Percentiles rank a stretch among this genome's conserved stretches.
Evolutionary conservation across 92 coral and sea anemone genomes (phyloP).

Genomic region (Micromussa lordhowensis): DNA sequence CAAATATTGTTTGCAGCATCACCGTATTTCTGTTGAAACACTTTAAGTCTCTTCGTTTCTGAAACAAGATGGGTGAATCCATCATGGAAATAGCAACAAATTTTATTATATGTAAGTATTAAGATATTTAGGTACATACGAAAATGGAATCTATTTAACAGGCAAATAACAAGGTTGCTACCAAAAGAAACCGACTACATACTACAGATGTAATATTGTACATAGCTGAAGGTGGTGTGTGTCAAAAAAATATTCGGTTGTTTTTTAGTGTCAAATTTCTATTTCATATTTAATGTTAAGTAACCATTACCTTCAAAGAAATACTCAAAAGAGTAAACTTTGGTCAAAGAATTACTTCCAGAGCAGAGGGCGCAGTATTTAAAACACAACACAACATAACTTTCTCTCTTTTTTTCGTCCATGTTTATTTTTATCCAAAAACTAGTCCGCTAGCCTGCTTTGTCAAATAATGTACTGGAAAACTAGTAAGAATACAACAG

Average conservation of each 20-base stretch:
- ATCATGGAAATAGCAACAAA: constrained; percentile 11
- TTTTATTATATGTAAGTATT: constrained; percentile 12
- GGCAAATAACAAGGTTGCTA: neutral
- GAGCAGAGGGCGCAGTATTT: neutral
- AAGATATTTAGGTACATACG: constrained; percentile 7
- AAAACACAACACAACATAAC: neutral
- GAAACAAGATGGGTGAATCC: constrained; percentile 44
- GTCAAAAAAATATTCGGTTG: neutral
- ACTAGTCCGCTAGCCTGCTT: too few relatives aligned
- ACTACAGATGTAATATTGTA: constrained; percentile 12
- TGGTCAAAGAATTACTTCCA: neutral
- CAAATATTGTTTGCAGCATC: neutral
- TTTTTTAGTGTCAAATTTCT: neutral
- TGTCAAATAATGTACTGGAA: neutral
- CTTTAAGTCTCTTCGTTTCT: neutral
- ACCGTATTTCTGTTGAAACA: neutral
- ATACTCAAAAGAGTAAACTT: neutral
- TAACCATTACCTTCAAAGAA: neutral
- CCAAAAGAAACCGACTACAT: neutral
- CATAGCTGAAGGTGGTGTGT: constrained; percentile 2
- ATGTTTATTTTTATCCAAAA: too few relatives aligned
- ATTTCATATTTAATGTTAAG: neutral
- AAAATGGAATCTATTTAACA: constrained; percentile 30
- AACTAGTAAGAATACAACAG: neutral
- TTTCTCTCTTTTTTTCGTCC: too few relatives aligned